Conservation (phyloP, 2,113 vertebrate species). For the Sapayoa aenigma region DNA sequence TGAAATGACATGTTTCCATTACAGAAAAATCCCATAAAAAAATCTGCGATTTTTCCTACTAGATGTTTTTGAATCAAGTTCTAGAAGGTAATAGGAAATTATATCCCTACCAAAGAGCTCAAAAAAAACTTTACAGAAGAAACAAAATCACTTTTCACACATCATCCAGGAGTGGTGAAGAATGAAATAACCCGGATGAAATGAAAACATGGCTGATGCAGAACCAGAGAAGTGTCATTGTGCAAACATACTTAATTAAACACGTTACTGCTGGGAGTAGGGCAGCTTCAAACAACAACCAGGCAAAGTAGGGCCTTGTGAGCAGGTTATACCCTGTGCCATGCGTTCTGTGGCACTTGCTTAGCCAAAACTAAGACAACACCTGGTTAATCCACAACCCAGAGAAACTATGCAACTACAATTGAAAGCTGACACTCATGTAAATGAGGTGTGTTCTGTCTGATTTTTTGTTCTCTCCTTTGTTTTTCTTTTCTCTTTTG, state of each 20-base stretch:
- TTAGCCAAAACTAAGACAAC: not conserved
- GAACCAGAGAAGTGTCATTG: not conserved
- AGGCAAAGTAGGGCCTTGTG: not conserved
- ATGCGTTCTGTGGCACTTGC: not conserved
- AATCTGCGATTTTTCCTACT: not conserved
- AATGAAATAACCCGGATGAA: not conserved
- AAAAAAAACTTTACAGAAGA: not conserved
- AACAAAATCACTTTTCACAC: not conserved
- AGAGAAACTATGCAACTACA: not conserved
- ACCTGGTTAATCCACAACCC: not conserved
- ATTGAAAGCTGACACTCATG: not conserved
- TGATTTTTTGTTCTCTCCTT: not conserved
- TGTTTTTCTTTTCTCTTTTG: not conserved
- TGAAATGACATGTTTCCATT: not conserved
- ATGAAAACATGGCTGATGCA: not conserved
- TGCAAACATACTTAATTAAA: not conserved
- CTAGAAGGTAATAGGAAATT: not conserved
- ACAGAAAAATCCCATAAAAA: not conserved
- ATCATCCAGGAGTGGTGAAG: not conserved
- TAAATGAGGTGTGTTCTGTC: not conserved
- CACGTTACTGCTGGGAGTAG: not conserved
- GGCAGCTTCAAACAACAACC: not conserved
- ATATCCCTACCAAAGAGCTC: not conserved
- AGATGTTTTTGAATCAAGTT: not conserved
- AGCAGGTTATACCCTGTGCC: not conserved